Evolutionary conservation across 1,140 invertebrate genomes (phyloP).

Genomic region (Papilio glaucus): DNA sequence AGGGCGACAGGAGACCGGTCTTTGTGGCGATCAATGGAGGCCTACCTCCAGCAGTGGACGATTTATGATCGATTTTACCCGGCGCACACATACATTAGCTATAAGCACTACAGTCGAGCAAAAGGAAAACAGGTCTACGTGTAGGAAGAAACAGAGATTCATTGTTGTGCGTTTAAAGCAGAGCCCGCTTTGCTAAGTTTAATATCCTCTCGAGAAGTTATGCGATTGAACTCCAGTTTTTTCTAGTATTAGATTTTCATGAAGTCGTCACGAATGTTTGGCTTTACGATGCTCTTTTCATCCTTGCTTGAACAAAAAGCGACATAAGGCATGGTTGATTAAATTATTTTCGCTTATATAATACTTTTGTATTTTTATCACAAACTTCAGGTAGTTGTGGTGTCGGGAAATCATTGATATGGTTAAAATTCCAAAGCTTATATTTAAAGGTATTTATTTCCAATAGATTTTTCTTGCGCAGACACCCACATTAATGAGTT

Average conservation of each 20-base stretch:
- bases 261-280: neutral
- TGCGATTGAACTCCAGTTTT: no score
- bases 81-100: no score
- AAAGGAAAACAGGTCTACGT: no score
- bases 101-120: no score
- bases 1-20: no score
- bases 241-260: neutral
- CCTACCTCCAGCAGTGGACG: no score
- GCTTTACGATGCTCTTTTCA: neutral
- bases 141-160: no score
- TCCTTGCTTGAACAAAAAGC: neutral
- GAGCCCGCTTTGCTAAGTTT: no score
- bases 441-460: neutral
- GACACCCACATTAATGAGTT: neutral
- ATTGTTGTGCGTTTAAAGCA: no score
- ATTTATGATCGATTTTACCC: no score
- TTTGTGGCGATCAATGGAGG: no score
- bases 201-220: no score
- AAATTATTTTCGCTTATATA: neutral
- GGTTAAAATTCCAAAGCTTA: neutral
- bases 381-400: neutral
- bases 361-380: neutral
- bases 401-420: neutral
- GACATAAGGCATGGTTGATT: constrained; percentile 3
- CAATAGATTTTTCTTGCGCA: neutral